Base-by-base conservation (phyloP, 2,888 invertebrate species). In the Cephus rjabovi region DNA sequence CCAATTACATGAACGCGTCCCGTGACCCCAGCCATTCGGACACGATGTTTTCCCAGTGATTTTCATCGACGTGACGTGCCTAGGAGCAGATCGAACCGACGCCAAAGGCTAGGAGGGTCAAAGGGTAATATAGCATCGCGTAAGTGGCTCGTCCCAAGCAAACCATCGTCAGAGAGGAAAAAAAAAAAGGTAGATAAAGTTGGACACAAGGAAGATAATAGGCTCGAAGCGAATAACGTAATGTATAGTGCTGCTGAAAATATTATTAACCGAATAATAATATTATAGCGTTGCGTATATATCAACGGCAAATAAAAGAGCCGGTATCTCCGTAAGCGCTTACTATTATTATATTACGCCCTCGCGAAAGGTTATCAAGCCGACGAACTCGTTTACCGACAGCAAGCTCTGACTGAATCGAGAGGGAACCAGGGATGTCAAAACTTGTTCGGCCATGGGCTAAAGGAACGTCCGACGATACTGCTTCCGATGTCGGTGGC, bases 341-440 rank as follows among this genome's bases (percentile, higher is more conserved):
- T 31, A 71, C 31, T 31, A 12, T 71, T 31, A 71, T 71, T 34
- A 71, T 71, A 71, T 71, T 71, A 71, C 71, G 31, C 71, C 71
- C 71, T 71, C 79, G 78, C 80, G 74, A 79, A 75, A 80, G 80
- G 80, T 81, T 81, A 81, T 81, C 81, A 80, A 81, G 81, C 81
- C 81, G 81, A 81, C 81, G 80, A 81, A 81, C 81, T 81, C 81
- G 80, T 80, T 81, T 81, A 76, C 71, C 71, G 71, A 33, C 80
- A 81, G 77, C 80, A 75, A 81, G 78, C 81, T 80, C 81, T 70
- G 76, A 81, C 81, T 23, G 31, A 23, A 70, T 11, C 15, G 12
- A 70, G 31, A 70, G 71, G 15, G 71, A 71, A 15, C 12, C 33
- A 31, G 12, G 34, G 31, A 71, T 34, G 71, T 34, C 71, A 23